Evolutionary conservation across 2,888 invertebrate genomes (phyloP), one percentile per base, ranked within the genome.

Genomic region (Ephialtes manifestator): DNA sequence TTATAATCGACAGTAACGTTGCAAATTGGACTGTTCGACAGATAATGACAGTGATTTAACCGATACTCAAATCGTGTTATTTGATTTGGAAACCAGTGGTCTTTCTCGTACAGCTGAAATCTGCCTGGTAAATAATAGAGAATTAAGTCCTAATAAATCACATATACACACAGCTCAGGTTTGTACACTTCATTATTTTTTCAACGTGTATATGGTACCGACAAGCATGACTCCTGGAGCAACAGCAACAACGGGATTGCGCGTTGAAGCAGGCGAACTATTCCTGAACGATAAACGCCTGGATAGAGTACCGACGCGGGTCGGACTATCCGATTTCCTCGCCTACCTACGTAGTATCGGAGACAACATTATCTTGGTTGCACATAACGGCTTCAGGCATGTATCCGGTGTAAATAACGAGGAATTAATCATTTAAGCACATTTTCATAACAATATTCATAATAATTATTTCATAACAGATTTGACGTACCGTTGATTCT

Each of bases 131-230:
- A 43, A 24, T 67, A 43, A 24, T 46, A 43, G 20, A 43, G 43
- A 63, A 35, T 35, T 39, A 20, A 46, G 43, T 60, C 60, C 31
- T 60, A 67, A 68, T 35, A n/a, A 60, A 60, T 63, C 43, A 43
- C 46, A 28, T 60, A 31, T 75, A 24, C 31, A n/a, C 28, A 24
- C 11, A 24, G 24, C 63, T 18, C 39, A 43, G 1, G 13, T 46
- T 28, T 31, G n/a, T 60, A 60, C 8, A 13, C 39, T 75, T 20
- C 5, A 39, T 53, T 51, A 81, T 74, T 60, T 43, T n/a, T 48
- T 68, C 48, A 68, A 48, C 48, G 46, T 81, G n/a, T 87, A 87
- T 65, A 84, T 84, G 65, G 77, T 81, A 72, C 81, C 81, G 51
- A 81, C 28, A n/a, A 76, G 74, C 8, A 39, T 31, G 15, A 67